Conservation (phyloP, 2,113 vertebrate genomes). For the Thinocorus orbignyianus region DNA sequence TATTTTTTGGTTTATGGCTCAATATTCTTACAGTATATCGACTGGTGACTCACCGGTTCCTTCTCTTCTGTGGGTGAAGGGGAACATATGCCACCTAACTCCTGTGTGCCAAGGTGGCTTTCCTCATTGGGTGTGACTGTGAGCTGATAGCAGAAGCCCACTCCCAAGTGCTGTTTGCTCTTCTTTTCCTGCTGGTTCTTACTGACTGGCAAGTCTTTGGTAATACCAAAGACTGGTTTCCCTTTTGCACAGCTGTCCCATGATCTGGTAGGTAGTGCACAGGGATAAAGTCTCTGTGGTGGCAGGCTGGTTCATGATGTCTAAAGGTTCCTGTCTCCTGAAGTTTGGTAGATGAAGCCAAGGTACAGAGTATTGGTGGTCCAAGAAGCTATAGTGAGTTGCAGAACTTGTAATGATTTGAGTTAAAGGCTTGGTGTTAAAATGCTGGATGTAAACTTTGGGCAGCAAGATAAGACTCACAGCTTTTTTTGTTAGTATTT, state of each 20-base stretch:
- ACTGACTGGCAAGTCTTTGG: not conserved
- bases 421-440: not conserved
- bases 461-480: not conserved
- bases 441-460: not conserved
- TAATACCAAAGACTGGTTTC: not conserved
- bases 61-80: not conserved
- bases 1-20: not conserved
- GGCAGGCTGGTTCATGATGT: not conserved
- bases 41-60: not conserved
- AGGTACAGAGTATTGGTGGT: too few relatives aligned
- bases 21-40: not conserved
- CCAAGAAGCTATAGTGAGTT: not conserved
- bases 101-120: not conserved
- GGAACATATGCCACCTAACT: not conserved
- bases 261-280: not conserved
- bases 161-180: not conserved
- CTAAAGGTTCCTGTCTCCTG: not conserved
- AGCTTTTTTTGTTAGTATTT: not conserved
- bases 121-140: not conserved
- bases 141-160: not conserved
- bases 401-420: not conserved
- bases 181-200: not conserved
- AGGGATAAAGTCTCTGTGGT: not conserved
- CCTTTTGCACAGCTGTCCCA: not conserved
- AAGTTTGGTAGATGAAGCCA: too few relatives aligned